These are phyloP conservation scores for Danaus plexippus DNA, from an alignment of 1,140 invertebrate species.

Conservation along the genomic window DNA sequence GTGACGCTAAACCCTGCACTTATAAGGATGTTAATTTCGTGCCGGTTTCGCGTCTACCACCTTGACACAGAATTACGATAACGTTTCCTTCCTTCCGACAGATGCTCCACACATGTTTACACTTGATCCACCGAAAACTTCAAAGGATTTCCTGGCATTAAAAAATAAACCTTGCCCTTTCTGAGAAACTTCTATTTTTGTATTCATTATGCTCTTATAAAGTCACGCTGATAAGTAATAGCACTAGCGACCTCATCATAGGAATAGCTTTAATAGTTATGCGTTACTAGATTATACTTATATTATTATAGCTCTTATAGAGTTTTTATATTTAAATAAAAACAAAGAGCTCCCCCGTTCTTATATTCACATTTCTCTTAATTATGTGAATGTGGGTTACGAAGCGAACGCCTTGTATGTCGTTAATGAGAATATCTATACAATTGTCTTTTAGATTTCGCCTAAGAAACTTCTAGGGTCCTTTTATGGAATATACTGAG, in stretches of 20 bases:
- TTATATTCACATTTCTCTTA: constrained; percentile 21
- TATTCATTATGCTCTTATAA: no score
- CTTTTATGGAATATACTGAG: constrained; percentile 25
- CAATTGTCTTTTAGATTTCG: constrained; percentile 31
- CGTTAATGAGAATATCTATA: constrained; percentile 18
- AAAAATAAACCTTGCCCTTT: no score
- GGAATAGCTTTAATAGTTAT: no score
- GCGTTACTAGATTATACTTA: no score
- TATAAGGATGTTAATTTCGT: constrained; percentile 31
- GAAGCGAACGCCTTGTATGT: constrained; percentile 19
- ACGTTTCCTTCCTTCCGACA: constrained; percentile 43
- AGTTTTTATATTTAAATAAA: constrained; percentile 8
- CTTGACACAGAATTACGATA: constrained; percentile 35
- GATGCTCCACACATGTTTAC: constrained; percentile 13
- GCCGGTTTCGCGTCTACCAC: constrained; percentile 23
- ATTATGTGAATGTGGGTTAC: constrained; percentile 22
- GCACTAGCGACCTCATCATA: no score
- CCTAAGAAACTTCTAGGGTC: constrained; percentile 23
- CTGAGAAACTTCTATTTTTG: no score
- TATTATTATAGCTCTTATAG: no score
- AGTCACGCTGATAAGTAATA: no score
- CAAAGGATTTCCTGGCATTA: no score
- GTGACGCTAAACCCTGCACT: constrained; percentile 27
- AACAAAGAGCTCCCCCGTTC: constrained; percentile 1
- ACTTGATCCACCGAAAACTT: constrained; percentile 3